phyloP scores from a whole-genome alignment of 2,888 invertebrate species.

The Dioctria rufipes region DNA sequence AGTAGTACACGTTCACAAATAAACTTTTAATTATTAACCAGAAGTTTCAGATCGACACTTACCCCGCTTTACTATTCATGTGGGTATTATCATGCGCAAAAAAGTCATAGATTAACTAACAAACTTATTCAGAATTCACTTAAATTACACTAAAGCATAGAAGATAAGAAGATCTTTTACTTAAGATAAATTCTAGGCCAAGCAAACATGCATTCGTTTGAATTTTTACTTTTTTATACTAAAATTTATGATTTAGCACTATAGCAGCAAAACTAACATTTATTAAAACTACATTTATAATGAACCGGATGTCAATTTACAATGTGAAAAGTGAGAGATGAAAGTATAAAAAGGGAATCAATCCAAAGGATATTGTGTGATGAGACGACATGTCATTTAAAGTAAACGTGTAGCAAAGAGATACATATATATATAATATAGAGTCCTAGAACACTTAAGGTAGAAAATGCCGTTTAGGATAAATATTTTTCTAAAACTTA shows the following conservation, averaged over 20 bases:
- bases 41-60: too few species aligned
- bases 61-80: too few species aligned
- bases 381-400: constrained; percentile 40
- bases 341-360: constrained; percentile 14
- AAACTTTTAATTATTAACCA: too few species aligned
- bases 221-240: background rate
- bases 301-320: constrained; percentile 37
- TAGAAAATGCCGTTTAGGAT: background rate
- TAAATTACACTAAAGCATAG: background rate
- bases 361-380: constrained; percentile 39
- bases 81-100: too few species aligned
- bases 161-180: background rate
- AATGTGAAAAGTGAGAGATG: constrained; percentile 32
- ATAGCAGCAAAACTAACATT: background rate
- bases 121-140: too few species aligned
- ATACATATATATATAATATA: constrained; percentile 31
- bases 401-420: constrained; percentile 42
- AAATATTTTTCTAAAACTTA: constrained; percentile 26
- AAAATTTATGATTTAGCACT: background rate
- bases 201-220: background rate
- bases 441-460: constrained; percentile 11
- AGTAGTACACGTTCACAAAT: too few species aligned
- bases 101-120: too few species aligned
- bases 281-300: background rate
- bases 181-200: background rate